A percentile compares a stretch with the other conserved stretches of the same genome.
These are phyloP conservation scores for Parambassis ranga DNA, from an alignment of 2,797 vertebrate species.

Conservation along the genomic window DNA sequence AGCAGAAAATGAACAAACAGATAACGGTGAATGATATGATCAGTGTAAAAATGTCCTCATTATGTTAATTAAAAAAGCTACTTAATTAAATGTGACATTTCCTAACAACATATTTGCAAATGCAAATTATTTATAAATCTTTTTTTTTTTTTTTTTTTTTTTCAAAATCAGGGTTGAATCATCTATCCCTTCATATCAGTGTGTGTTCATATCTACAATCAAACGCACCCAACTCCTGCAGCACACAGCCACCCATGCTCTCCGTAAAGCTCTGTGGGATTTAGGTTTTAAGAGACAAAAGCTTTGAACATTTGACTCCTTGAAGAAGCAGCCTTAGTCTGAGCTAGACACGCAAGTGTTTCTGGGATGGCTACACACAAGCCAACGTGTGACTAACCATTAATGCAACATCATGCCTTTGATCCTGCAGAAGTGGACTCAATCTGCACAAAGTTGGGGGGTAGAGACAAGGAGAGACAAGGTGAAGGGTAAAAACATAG, in stretches of 20 bases:
- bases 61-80: conserved; percentile 4
- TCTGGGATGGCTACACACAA: conserved; percentile 42
- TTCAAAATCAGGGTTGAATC: not conserved
- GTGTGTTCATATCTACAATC: not conserved
- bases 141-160: not conserved
- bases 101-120: not conserved
- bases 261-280: conserved; percentile 32
- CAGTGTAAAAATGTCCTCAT: not conserved
- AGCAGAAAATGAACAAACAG: not conserved
- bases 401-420: conserved; percentile 56
- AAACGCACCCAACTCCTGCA: not conserved
- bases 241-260: conserved; percentile 22
- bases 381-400: conserved; percentile 30
- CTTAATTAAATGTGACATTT: not conserved
- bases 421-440: conserved; percentile 47
- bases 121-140: not conserved
- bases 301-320: conserved; percentile 48
- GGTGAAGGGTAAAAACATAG: not conserved
- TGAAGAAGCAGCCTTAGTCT: conserved; percentile 32
- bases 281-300: conserved; percentile 53
- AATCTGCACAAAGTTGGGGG: conserved; percentile 19
- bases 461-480: not conserved
- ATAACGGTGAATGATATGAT: not conserved
- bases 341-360: conserved; percentile 37
- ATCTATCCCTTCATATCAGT: not conserved